Percentiles rank a stretch among this genome's conserved stretches.
Evolutionary conservation across 2,797 vertebrate genomes (phyloP).

Genomic region (Acanthopagrus latus): DNA sequence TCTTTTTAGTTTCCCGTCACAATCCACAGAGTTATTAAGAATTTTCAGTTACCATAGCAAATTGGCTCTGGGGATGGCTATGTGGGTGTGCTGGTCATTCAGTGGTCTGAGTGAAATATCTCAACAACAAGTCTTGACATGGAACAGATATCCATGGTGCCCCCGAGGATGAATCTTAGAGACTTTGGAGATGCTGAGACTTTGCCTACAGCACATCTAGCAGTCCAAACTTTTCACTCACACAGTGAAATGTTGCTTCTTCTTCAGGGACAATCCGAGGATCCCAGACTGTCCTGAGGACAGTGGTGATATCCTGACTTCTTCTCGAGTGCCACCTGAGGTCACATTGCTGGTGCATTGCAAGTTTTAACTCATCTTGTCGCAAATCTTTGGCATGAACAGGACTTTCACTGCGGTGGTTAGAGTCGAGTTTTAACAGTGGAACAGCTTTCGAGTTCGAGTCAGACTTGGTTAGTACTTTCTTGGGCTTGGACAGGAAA

Average conservation of each 20-base stretch:
- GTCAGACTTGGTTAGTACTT: too few species aligned
- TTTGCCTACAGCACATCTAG: not conserved
- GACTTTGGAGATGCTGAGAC: not conserved
- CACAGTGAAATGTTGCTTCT: not conserved
- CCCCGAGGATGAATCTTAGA: not conserved
- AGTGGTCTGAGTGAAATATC: not conserved
- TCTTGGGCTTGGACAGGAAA: too few species aligned
- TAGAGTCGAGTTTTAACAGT: too few species aligned
- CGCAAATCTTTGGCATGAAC: too few species aligned
- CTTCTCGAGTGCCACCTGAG: too few species aligned
- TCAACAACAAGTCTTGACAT: not conserved
- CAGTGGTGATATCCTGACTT: not conserved
- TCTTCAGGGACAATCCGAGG: not conserved
- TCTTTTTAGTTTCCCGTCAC: not conserved
- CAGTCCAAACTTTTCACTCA: not conserved
- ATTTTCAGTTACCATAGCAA: not conserved
- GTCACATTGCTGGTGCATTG: too few species aligned
- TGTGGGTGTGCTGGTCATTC: not conserved
- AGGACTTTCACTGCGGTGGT: too few species aligned
- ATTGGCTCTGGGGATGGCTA: not conserved
- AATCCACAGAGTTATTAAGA: not conserved
- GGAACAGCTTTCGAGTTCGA: too few species aligned
- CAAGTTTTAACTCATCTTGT: too few species aligned
- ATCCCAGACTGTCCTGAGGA: not conserved
- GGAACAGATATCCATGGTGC: not conserved